These are phyloP conservation scores for Lepilemur ruficaudatus DNA, from an alignment of 2,797 vertebrate genomes.

Conservation along the genomic window DNA sequence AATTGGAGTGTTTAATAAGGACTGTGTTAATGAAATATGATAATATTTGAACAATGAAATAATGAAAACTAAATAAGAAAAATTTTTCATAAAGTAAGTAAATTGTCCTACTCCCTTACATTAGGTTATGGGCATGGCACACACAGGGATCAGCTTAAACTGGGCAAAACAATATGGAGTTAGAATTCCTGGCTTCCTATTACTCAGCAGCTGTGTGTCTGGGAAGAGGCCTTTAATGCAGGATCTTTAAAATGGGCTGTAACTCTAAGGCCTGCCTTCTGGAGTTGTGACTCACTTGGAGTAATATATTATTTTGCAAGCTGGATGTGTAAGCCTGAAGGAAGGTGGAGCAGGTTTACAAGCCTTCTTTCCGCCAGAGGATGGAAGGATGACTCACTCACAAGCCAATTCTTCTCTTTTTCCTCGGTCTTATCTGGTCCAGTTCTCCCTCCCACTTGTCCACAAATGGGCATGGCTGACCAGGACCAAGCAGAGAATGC, in stretches of 20 bases:
- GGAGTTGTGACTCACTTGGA: not conserved
- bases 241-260: not conserved
- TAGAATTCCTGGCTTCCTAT: constrained; percentile 17
- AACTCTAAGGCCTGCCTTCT: not conserved
- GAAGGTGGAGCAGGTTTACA: not conserved
- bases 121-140: not conserved
- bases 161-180: not conserved
- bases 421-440: not conserved
- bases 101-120: not conserved
- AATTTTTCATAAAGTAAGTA: not conserved
- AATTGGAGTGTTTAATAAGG: constrained; percentile 24
- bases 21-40: not conserved
- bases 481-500: not conserved
- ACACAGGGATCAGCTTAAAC: not conserved
- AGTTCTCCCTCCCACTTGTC: not conserved
- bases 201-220: not conserved
- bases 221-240: not conserved
- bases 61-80: constrained; percentile 28
- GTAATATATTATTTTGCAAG: not conserved
- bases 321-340: not conserved
- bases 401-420: not conserved
- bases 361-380: not conserved
- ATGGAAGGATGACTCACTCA: not conserved
- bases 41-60: not conserved
- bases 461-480: not conserved